These are phyloP conservation scores for Montipora efflorescens DNA, from an alignment of 64 coral and sea anemone genomes.

Conservation along the genomic window DNA sequence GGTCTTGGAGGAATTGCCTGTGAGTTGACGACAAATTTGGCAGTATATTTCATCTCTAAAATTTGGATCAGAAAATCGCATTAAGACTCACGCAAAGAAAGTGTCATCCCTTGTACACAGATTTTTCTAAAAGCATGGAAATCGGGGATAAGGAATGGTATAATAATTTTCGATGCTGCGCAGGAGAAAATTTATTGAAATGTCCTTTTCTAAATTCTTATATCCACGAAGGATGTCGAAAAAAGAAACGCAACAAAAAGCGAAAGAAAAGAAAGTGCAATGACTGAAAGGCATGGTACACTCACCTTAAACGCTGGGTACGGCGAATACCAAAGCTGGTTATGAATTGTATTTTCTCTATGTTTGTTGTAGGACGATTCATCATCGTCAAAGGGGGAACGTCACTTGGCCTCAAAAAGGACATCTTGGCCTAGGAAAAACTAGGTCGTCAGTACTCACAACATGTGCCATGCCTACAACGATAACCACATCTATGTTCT, in stretches of 20 bases:
- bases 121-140: too few species aligned
- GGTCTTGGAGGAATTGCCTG: constrained; percentile 58
- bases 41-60: constrained; percentile 90
- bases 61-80: background rate
- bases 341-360: constrained; percentile 81
- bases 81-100: background rate
- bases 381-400: constrained; percentile 62
- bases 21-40: constrained; percentile 85
- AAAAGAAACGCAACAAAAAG: background rate
- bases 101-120: too few species aligned
- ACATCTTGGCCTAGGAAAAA: background rate
- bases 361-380: constrained; percentile 54
- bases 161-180: too few species aligned
- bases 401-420: background rate
- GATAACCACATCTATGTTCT: too few species aligned
- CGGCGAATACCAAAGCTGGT: constrained; percentile 78
- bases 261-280: background rate
- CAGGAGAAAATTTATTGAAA: too few species aligned
- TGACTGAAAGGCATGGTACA: background rate
- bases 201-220: too few species aligned
- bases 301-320: constrained; percentile 50
- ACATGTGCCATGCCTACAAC: too few species aligned
- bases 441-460: background rate
- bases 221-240: background rate
- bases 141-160: too few species aligned